A percentile compares a stretch with the other conserved stretches of the same genome.
Evolutionary conservation across 2,888 invertebrate species (phyloP).

Genomic region (Eristalinus sepulchralis): DNA sequence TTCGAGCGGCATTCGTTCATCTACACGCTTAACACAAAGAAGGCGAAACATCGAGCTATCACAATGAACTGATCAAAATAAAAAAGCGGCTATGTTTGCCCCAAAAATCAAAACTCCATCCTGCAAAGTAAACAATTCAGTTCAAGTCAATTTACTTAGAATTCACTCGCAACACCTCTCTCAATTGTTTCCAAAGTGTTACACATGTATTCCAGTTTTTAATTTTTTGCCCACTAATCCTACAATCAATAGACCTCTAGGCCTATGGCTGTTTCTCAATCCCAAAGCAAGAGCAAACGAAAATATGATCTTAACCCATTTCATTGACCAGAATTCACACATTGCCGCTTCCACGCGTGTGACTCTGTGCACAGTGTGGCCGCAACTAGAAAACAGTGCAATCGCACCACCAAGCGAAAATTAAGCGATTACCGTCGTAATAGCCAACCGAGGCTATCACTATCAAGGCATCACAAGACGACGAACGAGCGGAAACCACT

Average conservation of each 20-base stretch:
- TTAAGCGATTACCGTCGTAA: neutral
- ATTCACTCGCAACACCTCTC: neutral
- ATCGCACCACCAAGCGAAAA: constrained; percentile 4
- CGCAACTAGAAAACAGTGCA: neutral
- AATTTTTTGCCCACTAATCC: neutral
- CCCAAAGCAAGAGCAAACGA: neutral
- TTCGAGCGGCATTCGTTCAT: too few relatives aligned
- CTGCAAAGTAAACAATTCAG: too few relatives aligned
- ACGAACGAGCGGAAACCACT: neutral
- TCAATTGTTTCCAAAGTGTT: neutral
- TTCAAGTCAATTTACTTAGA: too few relatives aligned
- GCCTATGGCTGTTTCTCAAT: neutral
- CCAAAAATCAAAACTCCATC: too few relatives aligned
- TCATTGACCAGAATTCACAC: neutral
- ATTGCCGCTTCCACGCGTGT: neutral
- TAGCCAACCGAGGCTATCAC: neutral
- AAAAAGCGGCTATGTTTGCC: too few relatives aligned
- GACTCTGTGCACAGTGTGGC: neutral
- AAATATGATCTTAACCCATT: neutral
- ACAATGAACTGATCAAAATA: too few relatives aligned
- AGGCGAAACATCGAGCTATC: too few relatives aligned
- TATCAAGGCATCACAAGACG: neutral
- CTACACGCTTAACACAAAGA: too few relatives aligned
- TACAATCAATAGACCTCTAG: neutral
- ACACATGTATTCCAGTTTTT: neutral